Evolutionary conservation across 35 echinoderm and acorn worm genomes (phyloP).

Genomic region (Chiridota heheva): DNA sequence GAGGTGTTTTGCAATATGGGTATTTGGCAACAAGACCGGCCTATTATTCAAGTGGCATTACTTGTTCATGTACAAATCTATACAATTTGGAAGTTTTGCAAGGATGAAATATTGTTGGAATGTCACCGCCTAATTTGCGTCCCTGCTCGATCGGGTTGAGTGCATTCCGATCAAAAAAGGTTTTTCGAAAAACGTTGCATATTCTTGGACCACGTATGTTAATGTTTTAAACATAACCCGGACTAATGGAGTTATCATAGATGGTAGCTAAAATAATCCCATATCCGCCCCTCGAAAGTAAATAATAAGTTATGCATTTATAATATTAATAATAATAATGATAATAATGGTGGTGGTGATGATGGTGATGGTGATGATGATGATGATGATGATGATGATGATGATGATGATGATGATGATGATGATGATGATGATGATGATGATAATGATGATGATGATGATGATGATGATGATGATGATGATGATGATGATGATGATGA

Average conservation of each 20-base stretch:
- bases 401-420: conserved; percentile 26
- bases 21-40: too few relatives aligned
- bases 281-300: neutral
- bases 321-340: neutral
- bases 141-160: too few relatives aligned
- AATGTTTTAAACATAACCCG: neutral
- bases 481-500: neutral
- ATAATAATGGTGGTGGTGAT: neutral
- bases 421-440: conserved; percentile 14
- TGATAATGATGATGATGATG: neutral
- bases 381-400: neutral
- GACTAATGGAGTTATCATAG: neutral
- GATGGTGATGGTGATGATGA: neutral
- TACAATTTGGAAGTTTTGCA: too few relatives aligned
- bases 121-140: too few relatives aligned
- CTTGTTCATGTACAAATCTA: too few relatives aligned
- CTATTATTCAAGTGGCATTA: too few relatives aligned
- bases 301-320: neutral
- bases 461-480: conserved; percentile 25
- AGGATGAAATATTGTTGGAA: too few relatives aligned
- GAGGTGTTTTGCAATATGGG: too few relatives aligned
- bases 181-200: too few relatives aligned
- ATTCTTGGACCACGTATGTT: too few relatives aligned
- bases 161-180: too few relatives aligned
- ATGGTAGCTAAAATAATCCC: neutral